Base-by-base conservation (phyloP, 2,888 invertebrate species). In the Megalurothrips usitatus region DNA sequence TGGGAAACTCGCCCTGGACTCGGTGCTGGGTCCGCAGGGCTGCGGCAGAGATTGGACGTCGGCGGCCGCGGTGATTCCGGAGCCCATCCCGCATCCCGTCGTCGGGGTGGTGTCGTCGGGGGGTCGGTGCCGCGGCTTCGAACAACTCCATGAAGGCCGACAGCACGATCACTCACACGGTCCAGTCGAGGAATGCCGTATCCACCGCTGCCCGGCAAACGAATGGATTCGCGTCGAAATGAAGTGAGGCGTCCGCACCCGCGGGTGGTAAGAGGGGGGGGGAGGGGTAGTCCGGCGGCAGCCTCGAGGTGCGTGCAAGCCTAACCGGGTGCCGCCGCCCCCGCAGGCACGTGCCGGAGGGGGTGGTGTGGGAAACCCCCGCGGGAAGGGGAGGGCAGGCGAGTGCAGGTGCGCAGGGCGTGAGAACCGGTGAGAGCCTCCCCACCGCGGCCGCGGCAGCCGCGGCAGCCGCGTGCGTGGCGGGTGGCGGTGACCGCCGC, bases 1-100 rank as follows among this genome's bases (percentile, higher is more conserved):
- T 75, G 68, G 68, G 68, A 75, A 58, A 58, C 58, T 58, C 14
- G 58, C 58, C 58, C 58, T 14, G 19, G 58, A 58, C 58, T 58
- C 58, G 14, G 58, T 6, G 58, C 58, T n/a, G 58, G 6, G 58
- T n/a, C n/a, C n/a, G 19, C 58, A n/a, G n/a, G 58, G 6, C 58
- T 11, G n/a, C n/a, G n/a, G 58, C 58, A 11, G 58, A 58, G 58
- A 58, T 58, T 58, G 19, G 58, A 58, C 11, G 58, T n/a, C n/a
- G 58, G 14, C 19, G 58, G 58, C 58, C 58, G 58, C 58, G 58
- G 58, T 14, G 58, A 14, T 14, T 58, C 14, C 58, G 58, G 68
- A 75, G 26, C 68, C 23, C n/a, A n/a, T 9, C 23, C 68, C 23
- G 6, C n/a, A 23, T 23, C 68, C 68, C 58, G 58, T 17, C 58